Evolutionary conservation across 2,113 vertebrate genomes (phyloP).

Genomic region (Cyanocitta stelleri): DNA sequence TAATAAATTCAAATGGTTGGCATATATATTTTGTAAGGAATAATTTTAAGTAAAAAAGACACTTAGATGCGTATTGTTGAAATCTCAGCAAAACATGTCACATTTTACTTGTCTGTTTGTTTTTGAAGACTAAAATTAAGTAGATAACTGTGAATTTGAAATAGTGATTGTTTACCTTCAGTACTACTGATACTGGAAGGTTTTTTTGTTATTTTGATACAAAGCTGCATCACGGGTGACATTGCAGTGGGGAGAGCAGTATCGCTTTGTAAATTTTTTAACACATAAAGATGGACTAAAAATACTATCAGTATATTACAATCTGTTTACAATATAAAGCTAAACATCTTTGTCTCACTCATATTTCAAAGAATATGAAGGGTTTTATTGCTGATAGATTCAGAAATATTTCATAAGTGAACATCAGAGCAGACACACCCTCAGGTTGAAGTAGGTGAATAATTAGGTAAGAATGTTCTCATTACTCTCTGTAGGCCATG

Average conservation of each 20-base stretch:
- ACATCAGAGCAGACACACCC: not conserved
- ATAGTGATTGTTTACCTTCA: not conserved
- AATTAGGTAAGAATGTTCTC: not conserved
- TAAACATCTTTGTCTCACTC: not conserved
- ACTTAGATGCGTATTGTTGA: not conserved
- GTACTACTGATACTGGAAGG: not conserved
- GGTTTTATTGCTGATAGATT: not conserved
- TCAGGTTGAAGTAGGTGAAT: not conserved
- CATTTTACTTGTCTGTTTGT: not conserved
- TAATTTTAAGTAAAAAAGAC: not conserved
- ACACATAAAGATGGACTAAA: not conserved
- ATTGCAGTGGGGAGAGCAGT: not conserved
- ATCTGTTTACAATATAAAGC: not conserved
- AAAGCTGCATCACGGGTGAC: not conserved
- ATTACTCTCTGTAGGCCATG: not conserved
- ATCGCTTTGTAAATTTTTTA: accelerated
- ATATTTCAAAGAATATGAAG: not conserved
- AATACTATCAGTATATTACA: not conserved
- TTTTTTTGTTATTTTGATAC: not conserved
- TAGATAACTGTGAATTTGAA: not conserved
- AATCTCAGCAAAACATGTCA: not conserved
- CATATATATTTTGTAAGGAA: not conserved
- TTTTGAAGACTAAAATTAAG: not conserved
- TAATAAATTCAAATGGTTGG: not conserved
- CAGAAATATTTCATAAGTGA: not conserved